Conservation (phyloP, 2,888 invertebrate species). For the Microplitis manilae region DNA sequence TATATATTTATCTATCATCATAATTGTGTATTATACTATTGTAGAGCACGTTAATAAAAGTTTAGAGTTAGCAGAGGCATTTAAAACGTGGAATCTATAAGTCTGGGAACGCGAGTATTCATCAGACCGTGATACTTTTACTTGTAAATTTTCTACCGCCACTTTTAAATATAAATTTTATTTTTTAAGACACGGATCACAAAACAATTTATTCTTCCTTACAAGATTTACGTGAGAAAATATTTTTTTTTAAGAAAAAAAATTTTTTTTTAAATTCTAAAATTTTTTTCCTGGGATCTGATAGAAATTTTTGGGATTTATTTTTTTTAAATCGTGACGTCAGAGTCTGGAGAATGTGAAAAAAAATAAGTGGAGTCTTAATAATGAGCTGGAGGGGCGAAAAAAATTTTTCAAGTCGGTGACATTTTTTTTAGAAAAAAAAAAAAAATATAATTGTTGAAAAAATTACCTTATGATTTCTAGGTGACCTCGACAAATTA, state of each 20-base stretch:
- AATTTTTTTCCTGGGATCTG: too few relatives aligned
- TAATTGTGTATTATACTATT: background rate
- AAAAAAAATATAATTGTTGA: background rate
- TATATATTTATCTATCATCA: background rate
- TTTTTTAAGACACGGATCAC: background rate
- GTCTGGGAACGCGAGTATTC: conserved; percentile 35
- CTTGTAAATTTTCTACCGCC: conserved; percentile 38
- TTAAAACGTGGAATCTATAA: conserved; percentile 21
- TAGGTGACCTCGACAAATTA: conserved; percentile 80
- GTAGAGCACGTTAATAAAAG: conserved; percentile 9
- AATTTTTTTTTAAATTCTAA: too few relatives aligned
- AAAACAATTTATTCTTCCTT: background rate
- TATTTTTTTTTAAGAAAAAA: background rate
- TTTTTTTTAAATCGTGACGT: background rate
- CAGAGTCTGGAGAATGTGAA: background rate
- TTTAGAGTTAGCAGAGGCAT: too few relatives aligned
- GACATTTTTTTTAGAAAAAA: background rate
- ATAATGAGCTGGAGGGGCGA: background rate
- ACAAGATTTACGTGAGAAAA: background rate
- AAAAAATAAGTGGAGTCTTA: background rate
- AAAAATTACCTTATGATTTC: conserved; percentile 76
- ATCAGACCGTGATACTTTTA: conserved; percentile 43
- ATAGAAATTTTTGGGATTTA: background rate
- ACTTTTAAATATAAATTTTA: background rate
- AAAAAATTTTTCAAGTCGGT: background rate